Evolutionary conservation across 1,140 invertebrate genomes (phyloP).

Genomic region (Drosophila setifemur): DNA sequence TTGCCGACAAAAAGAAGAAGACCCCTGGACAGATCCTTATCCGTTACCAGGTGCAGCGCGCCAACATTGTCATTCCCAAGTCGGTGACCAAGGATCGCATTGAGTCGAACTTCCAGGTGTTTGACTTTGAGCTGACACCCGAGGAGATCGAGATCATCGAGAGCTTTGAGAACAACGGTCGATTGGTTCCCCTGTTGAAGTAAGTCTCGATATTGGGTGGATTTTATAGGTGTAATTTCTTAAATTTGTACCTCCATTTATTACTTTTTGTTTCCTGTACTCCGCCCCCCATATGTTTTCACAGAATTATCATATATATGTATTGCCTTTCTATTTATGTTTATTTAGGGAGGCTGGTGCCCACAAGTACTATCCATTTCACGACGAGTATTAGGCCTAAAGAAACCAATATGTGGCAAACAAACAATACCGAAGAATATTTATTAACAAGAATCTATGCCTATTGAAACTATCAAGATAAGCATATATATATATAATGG

Average conservation of each 20-base stretch:
- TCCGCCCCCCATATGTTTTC: too few relatives aligned
- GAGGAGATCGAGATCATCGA: slow-evolving; percentile 84
- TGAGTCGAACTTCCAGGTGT: slow-evolving; percentile 88
- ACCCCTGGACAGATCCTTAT: slow-evolving; percentile 88
- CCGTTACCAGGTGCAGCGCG: slow-evolving; percentile 87
- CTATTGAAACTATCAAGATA: slow-evolving; percentile 2
- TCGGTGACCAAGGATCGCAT: slow-evolving; percentile 88
- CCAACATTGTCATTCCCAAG: slow-evolving; percentile 85
- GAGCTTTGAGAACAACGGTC: slow-evolving; percentile 83
- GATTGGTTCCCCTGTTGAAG: slow-evolving; percentile 82
- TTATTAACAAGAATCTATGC: not conserved
- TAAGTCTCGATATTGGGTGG: too few relatives aligned
- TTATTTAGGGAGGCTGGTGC: slow-evolving; percentile 38
- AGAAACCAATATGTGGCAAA: slow-evolving; percentile 1
- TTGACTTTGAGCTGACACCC: slow-evolving; percentile 86
- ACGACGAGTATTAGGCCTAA: slow-evolving; percentile 14
- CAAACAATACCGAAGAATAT: slow-evolving; percentile 4
- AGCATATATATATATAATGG: slow-evolving; percentile 3
- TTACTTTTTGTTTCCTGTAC: too few relatives aligned
- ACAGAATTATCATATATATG: not conserved
- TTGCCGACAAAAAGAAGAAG: slow-evolving; percentile 87
- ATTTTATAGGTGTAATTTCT: too few relatives aligned
- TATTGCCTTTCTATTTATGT: not conserved
- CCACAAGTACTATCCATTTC: slow-evolving; percentile 83
- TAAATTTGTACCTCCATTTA: too few relatives aligned